Evolutionary conservation across 2,113 vertebrate species (phyloP).

Genomic region (Lonchura striata): DNA sequence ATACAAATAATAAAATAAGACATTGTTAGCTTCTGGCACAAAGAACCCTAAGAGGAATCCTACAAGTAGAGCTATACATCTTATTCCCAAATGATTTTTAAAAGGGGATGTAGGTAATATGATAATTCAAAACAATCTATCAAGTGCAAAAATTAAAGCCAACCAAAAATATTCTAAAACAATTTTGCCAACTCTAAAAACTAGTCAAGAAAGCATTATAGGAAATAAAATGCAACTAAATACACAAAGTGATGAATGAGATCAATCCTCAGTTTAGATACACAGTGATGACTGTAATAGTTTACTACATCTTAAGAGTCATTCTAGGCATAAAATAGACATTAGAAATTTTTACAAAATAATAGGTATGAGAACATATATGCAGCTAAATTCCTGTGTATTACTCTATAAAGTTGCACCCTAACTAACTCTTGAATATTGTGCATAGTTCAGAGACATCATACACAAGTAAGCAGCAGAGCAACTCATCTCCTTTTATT

Average conservation of each 20-base stretch:
- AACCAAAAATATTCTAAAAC: background rate
- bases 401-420: background rate
- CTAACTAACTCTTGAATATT: background rate
- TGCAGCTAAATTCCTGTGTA: background rate
- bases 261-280: background rate
- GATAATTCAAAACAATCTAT: background rate
- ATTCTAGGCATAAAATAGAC: background rate
- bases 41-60: background rate
- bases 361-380: background rate
- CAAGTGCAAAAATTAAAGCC: background rate
- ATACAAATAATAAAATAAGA: background rate
- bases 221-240: background rate
- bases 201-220: background rate
- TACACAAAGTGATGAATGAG: fast-evolving
- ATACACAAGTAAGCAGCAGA: background rate
- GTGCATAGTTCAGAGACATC: background rate
- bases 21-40: background rate
- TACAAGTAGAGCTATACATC: background rate
- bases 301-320: background rate
- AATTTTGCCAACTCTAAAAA: background rate
- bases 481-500: background rate
- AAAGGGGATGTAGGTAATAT: fast-evolving
- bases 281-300: background rate
- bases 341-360: background rate
- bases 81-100: background rate